phyloP scores from a whole-genome alignment of 2,797 vertebrate genomes.

The Anguilla obscura region DNA sequence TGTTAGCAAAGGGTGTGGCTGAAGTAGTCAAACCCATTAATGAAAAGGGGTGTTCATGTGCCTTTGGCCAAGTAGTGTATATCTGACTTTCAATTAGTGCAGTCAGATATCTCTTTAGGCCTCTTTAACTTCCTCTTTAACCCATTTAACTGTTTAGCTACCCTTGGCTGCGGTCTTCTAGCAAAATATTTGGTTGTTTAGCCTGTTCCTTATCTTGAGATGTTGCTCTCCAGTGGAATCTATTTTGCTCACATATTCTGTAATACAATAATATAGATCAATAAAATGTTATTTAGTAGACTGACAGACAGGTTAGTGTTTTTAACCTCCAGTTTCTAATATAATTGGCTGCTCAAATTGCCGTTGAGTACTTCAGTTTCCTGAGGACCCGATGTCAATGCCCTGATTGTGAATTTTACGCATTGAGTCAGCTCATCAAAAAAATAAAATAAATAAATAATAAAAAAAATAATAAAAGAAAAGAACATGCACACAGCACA shows the following conservation, averaged over 20 bases:
- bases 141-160: neutral
- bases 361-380: neutral
- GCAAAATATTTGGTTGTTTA: neutral
- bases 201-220: neutral
- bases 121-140: conserved; percentile 81
- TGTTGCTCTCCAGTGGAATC: neutral
- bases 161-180: neutral
- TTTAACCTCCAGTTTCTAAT: neutral
- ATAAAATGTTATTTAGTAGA: neutral
- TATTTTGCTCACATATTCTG: neutral
- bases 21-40: no score
- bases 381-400: neutral
- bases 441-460: neutral
- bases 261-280: neutral
- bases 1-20: no score
- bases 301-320: neutral
- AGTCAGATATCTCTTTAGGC: conserved; percentile 76
- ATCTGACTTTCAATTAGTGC: neutral
- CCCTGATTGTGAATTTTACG: neutral
- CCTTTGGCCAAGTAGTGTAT: neutral
- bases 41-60: no score
- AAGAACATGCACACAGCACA: no score
- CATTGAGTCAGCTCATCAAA: neutral
- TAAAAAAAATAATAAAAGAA: neutral
- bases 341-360: neutral